Conservation (phyloP, 2,113 vertebrate species). For the Cyanocitta stelleri region DNA sequence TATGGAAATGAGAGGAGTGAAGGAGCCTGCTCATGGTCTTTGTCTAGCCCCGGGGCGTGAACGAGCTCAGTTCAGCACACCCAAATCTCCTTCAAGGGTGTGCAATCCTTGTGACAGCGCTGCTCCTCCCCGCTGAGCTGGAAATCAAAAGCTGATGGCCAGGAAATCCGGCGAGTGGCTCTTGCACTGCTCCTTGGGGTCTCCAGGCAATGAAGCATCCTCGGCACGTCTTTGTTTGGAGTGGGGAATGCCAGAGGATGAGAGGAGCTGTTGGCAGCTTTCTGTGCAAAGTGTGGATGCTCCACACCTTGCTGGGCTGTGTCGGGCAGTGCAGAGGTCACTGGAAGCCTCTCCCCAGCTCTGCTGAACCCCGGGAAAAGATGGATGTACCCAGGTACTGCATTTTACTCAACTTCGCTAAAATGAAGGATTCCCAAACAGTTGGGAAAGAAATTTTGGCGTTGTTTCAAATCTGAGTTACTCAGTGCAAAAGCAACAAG, state of each 20-base stretch:
- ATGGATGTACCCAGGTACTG: rapidly evolving
- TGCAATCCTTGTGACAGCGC: background rate
- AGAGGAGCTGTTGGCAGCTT: background rate
- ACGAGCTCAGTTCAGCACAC: background rate
- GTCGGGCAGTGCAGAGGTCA: background rate
- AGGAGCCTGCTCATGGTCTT: background rate
- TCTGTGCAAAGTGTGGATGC: background rate
- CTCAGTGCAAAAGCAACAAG: background rate
- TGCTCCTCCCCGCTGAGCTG: background rate
- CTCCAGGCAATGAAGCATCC: background rate
- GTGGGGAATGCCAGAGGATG: background rate
- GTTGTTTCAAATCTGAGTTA: background rate
- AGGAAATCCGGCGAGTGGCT: background rate
- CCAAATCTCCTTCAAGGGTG: background rate
- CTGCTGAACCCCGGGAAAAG: background rate
- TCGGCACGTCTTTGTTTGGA: background rate
- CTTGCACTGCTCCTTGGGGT: background rate
- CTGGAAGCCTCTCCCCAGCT: background rate
- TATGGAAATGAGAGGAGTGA: background rate
- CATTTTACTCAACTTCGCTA: background rate
- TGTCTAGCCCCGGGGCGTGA: background rate
- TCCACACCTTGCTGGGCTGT: background rate
- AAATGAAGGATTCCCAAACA: background rate
- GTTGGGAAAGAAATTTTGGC: background rate
- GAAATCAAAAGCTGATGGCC: background rate